phyloP scores from a whole-genome alignment of 2,888 invertebrate species.

The Agrotis puta region DNA sequence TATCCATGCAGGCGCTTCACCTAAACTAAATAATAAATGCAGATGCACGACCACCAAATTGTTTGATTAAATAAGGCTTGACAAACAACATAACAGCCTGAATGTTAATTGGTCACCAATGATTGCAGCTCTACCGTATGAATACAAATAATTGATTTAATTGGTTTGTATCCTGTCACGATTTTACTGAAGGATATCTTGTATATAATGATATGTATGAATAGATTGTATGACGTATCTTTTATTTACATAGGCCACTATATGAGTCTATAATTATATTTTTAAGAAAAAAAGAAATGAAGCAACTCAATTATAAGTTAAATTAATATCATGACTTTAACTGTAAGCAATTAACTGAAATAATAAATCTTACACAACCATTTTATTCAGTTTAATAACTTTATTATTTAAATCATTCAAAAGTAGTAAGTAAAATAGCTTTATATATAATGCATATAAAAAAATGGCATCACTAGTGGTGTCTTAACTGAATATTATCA shows the following conservation, averaged over 20 bases:
- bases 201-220: not conserved
- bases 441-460: not conserved
- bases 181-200: constrained; percentile 24
- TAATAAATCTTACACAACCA: no score
- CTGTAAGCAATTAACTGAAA: no score
- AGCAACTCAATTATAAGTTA: no score
- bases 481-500: constrained; percentile 3
- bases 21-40: constrained; percentile 38
- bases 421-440: no score
- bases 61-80: constrained; percentile 52
- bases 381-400: no score
- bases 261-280: no score
- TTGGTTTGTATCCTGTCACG: constrained; percentile 61
- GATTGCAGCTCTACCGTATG: constrained; percentile 52
- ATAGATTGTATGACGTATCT: not conserved
- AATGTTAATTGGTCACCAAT: constrained; percentile 55
- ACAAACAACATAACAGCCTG: constrained; percentile 32
- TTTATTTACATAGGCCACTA: no score
- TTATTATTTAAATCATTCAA: not conserved
- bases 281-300: no score
- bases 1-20: constrained; percentile 25
- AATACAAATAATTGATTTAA: constrained; percentile 64
- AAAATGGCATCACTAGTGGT: not conserved
- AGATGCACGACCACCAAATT: constrained; percentile 41
- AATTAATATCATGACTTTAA: no score